Conservation (phyloP, 1,140 invertebrate species). For the Pentalonia nigronervosa region DNA sequence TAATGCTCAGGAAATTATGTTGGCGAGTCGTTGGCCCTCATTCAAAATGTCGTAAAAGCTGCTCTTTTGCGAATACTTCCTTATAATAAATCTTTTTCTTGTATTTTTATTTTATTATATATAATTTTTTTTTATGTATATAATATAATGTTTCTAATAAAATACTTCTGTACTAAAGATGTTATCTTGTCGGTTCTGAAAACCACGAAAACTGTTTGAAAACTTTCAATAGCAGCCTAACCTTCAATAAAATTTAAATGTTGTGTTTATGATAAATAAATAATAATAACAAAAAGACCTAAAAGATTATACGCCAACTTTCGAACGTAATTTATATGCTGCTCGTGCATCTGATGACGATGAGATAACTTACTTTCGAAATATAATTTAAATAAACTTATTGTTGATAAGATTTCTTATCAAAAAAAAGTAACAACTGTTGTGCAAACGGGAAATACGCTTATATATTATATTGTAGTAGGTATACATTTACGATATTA, state of each 20-base stretch:
- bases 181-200: conserved; percentile 23
- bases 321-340: conserved; percentile 11
- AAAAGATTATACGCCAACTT: conserved; percentile 22
- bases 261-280: conserved; percentile 34
- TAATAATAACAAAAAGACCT: not conserved
- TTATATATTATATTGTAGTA: not conserved
- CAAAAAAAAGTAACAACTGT: conserved; percentile 12
- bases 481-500: not conserved
- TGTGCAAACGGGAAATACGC: not conserved
- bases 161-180: conserved; percentile 25
- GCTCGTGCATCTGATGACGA: not conserved
- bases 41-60: conserved; percentile 53
- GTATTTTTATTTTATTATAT: conserved; percentile 23
- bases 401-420: conserved; percentile 23
- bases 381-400: conserved; percentile 29
- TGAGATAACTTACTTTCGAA: not conserved
- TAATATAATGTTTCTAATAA: conserved; percentile 34
- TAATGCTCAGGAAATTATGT: conserved; percentile 49
- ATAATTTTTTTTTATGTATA: not conserved
- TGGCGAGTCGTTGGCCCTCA: conserved; percentile 33
- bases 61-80: conserved; percentile 46
- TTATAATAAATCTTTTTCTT: conserved; percentile 45
- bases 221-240: conserved; percentile 6
- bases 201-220: conserved; percentile 33
- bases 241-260: conserved; percentile 42